Percentiles rank a stretch among this genome's conserved stretches.
phyloP scores from a whole-genome alignment of 2,113 vertebrate genomes.

The Corythornis vintsioides region DNA sequence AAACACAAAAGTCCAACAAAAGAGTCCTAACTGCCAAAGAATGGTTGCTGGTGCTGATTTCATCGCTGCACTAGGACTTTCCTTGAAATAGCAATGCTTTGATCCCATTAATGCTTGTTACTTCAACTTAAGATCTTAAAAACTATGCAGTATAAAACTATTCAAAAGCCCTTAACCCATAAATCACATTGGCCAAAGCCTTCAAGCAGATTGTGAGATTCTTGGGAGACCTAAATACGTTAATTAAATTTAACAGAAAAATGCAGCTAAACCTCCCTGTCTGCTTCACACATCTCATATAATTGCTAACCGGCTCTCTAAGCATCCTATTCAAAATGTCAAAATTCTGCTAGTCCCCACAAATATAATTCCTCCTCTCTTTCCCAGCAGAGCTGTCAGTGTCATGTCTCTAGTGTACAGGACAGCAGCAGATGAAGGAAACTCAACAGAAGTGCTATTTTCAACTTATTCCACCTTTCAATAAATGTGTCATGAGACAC shows the following conservation, averaged over 20 bases:
- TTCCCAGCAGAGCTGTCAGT: not conserved
- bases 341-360: not conserved
- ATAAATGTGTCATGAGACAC: not conserved
- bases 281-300: not conserved
- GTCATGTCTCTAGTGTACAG: not conserved
- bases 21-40: not conserved
- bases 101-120: not conserved
- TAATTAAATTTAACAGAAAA: slow-evolving; percentile 33
- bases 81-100: not conserved
- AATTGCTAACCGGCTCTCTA: not conserved
- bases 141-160: not conserved
- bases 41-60: not conserved
- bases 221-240: slow-evolving; percentile 20
- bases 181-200: slow-evolving; percentile 1
- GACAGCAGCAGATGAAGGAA: not conserved
- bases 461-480: not conserved
- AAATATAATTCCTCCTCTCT: not conserved
- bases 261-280: not conserved
- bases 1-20: not conserved
- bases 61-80: not conserved
- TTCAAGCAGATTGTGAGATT: not conserved
- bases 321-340: not conserved
- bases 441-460: not conserved
- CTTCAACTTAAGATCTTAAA: slow-evolving; percentile 11
- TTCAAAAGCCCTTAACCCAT: not conserved